Base-by-base conservation (phyloP, 2,113 vertebrate species). In the Hystrix brachyura region DNA sequence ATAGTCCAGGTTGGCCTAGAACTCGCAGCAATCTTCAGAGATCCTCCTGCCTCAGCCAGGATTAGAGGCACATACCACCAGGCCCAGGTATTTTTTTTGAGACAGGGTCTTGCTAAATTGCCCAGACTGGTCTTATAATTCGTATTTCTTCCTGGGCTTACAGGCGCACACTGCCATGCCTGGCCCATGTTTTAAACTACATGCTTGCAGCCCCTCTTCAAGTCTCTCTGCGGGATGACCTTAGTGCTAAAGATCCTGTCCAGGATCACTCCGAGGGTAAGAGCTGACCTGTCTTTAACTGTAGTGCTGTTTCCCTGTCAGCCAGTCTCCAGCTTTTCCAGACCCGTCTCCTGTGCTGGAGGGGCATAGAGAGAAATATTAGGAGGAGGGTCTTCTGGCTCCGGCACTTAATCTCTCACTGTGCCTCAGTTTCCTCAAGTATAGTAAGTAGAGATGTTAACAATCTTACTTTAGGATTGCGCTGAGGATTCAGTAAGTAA, bases 351-450 rank as follows among this genome's bases (percentile, higher is more conserved):
- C 48, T 94, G 53, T 25, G 34, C n/a, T 25, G 46, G 19, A 65
- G 27, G 14, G 76, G 34, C 14, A 32, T 4, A n/a, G 80, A 91
- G 92, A 60, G 38, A 67, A n/a, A 62, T 32, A 21, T 55, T 38
- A 80, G 46, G 81, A 83, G 32, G 32, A 4, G 48, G 69, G 60
- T 10, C 2, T 72, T 57, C 48, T 74, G 86, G 29, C 7, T 59
- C 72, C n/a, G 69, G 21, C 57, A 38, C 15, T 87, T 46, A 48
- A 76, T 51, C 21, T 79, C 17, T 80, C 23, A 5, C 21, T 14
- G 4, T 62, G 86, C 62, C 94, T 96, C 76, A 51, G 55, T 88
- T 94, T 92, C 60, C 78, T 85, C 25, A 12, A 21, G 38, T 84
- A 21, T 79, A 76, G 38, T 38, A 92, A 74, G 90, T 11, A 64